Evolutionary conservation across 2,797 vertebrate species (phyloP).

Genomic region (Neosilurus mollespiculum): DNA sequence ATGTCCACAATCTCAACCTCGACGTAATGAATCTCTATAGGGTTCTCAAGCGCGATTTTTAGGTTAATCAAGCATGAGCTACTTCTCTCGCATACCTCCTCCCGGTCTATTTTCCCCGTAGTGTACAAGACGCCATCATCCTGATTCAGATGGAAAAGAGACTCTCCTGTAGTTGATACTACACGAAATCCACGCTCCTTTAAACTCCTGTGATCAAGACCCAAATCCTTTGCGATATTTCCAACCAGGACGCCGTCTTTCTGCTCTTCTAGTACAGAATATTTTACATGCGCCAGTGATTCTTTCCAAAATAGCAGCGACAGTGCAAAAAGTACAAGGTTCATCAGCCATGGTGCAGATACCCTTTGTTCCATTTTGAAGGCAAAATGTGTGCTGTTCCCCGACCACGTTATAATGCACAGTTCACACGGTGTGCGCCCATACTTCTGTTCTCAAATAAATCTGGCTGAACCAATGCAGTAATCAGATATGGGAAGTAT

Average conservation of each 20-base stretch:
- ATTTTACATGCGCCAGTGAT: slow-evolving; percentile 57
- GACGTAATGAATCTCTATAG: slow-evolving; percentile 56
- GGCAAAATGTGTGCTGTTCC: background rate
- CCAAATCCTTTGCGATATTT: slow-evolving; percentile 66
- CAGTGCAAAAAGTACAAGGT: slow-evolving; percentile 20
- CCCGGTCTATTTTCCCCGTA: slow-evolving; percentile 56
- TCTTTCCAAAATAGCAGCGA: slow-evolving; percentile 45
- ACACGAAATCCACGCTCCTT: slow-evolving; percentile 62
- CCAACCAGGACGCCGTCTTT: slow-evolving; percentile 65
- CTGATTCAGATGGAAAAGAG: slow-evolving; percentile 51
- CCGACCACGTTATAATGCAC: background rate
- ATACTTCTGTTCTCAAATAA: background rate
- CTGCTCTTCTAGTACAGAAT: slow-evolving; percentile 66
- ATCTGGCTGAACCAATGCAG: no score
- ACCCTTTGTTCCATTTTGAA: slow-evolving; percentile 55
- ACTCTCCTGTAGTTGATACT: slow-evolving; percentile 56
- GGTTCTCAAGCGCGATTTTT: slow-evolving; percentile 58
- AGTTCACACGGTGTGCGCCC: background rate
- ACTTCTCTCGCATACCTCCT: slow-evolving; percentile 56
- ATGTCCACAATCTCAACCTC: slow-evolving; percentile 58
- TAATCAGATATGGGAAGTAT: background rate
- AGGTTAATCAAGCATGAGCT: slow-evolving; percentile 53
- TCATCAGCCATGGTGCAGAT: slow-evolving; percentile 35
- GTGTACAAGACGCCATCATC: slow-evolving; percentile 55
- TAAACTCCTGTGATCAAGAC: slow-evolving; percentile 60